Conservation (phyloP, 1,140 invertebrate genomes). For the Aphaenogaster rudis region DNA sequence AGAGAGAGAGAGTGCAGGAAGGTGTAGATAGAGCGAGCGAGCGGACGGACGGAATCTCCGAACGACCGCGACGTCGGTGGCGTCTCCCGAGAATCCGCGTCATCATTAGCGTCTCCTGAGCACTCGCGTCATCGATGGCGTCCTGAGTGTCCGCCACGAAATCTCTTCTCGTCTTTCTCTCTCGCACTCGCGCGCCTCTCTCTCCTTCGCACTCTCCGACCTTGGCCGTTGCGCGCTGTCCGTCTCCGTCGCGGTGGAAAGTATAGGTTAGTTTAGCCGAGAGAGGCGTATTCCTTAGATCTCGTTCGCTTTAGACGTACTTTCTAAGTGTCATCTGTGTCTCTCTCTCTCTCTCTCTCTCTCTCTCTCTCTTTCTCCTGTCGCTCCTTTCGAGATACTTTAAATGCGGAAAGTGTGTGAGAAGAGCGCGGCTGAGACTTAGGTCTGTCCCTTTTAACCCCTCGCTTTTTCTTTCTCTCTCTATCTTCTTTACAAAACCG, state of each 20-base stretch:
- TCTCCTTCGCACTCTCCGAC: conserved; percentile 11
- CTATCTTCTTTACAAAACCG: conserved; percentile 18
- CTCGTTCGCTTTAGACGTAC: background rate
- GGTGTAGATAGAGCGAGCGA: background rate
- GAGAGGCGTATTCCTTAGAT: background rate
- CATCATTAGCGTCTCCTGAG: conserved; percentile 42
- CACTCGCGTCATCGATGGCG: conserved; percentile 58
- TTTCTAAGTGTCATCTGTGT: background rate
- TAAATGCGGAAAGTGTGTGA: background rate
- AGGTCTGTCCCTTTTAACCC: conserved; percentile 8
- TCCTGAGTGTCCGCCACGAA: conserved; percentile 43
- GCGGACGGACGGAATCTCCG: background rate
- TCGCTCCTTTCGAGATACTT: background rate
- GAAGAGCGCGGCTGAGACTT: no score
- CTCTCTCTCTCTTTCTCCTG: background rate
- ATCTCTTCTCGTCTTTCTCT: background rate
- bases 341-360: background rate
- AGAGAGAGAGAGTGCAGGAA: background rate
- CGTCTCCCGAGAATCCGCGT: conserved; percentile 46
- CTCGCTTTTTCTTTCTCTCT: background rate
- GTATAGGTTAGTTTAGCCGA: conserved; percentile 52
- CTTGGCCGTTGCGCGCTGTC: conserved; percentile 42
- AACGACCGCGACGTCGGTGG: conserved; percentile 19
- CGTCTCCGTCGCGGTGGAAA: conserved; percentile 22
- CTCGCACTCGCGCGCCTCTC: background rate